Conservation (phyloP, 2,113 vertebrate species). For the Salvelinus alpinus region DNA sequence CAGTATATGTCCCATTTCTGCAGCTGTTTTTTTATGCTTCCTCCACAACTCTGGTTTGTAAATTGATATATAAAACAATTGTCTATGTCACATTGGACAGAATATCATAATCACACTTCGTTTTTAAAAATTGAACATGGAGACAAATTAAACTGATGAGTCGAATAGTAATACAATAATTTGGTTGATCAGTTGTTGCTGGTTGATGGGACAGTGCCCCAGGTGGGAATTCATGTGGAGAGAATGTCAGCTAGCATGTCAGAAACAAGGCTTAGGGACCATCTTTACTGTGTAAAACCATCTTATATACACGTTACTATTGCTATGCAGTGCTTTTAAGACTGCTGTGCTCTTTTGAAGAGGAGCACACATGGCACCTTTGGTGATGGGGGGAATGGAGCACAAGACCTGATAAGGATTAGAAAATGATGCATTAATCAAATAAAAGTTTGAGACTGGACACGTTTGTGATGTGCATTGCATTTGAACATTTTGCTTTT, state of each 20-base stretch:
- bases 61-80: conserved; percentile 46
- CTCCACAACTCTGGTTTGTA: not conserved
- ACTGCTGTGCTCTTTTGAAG: conserved; percentile 29
- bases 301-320: conserved; percentile 5
- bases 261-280: not conserved
- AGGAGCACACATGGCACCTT: conserved; percentile 31
- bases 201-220: conserved; percentile 28
- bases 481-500: not conserved
- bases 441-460: conserved; percentile 23
- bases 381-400: conserved; percentile 17
- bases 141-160: conserved; percentile 7
- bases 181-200: conserved; percentile 54
- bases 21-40: no score
- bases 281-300: conserved; percentile 15
- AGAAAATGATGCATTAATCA: conserved; percentile 42
- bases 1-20: no score
- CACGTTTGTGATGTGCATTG: conserved; percentile 45
- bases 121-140: no score
- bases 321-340: not conserved
- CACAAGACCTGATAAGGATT: conserved; percentile 29
- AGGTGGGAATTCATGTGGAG: conserved; percentile 12
- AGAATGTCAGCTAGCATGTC: conserved; percentile 37
- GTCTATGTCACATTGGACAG: not conserved
- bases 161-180: conserved; percentile 7
- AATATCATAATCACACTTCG: no score